phyloP scores from a whole-genome alignment of 1,140 invertebrate genomes.

The Bombyx mori region DNA sequence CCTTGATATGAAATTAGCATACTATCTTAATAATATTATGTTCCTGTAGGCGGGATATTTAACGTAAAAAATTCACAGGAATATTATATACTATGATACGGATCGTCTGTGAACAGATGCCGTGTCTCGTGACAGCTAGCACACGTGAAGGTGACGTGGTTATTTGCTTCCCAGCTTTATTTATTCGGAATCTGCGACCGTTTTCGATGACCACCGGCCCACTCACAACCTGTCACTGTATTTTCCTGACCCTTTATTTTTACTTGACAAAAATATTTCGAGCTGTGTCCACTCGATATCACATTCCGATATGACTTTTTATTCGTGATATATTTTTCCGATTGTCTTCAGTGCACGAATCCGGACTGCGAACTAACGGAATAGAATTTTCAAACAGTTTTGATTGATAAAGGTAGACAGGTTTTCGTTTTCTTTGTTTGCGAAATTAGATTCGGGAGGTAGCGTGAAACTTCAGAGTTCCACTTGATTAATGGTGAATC shows the following conservation, averaged over 20 bases:
- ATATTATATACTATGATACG: constrained; percentile 27
- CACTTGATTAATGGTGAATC: constrained; percentile 68
- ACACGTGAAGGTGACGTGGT: constrained; percentile 43
- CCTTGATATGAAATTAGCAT: too few species aligned
- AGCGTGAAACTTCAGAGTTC: constrained; percentile 64
- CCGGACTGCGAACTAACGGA: constrained; percentile 60
- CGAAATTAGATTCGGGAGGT: constrained; percentile 68
- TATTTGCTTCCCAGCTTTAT: constrained; percentile 56
- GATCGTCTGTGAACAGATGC: constrained; percentile 29
- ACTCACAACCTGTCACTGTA: constrained; percentile 63
- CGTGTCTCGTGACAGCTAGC: constrained; percentile 32
- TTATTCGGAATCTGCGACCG: constrained; percentile 60
- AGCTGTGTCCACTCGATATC: constrained; percentile 57
- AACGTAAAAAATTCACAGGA: too few species aligned
- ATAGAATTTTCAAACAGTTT: constrained; percentile 70
- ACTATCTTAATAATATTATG: too few species aligned
- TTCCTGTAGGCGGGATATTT: too few species aligned
- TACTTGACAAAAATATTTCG: constrained; percentile 66
- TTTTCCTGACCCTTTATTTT: constrained; percentile 66
- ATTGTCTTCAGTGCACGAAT: constrained; percentile 62
- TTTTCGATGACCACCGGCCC: constrained; percentile 61
- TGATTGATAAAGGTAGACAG: constrained; percentile 70
- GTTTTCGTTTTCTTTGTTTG: constrained; percentile 69
- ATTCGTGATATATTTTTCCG: constrained; percentile 70
- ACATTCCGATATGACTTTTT: constrained; percentile 67